Percentiles rank a stretch among this genome's conserved stretches.
Evolutionary conservation across 2,888 invertebrate species (phyloP).

Genomic region (Synanthedon formicaeformis): DNA sequence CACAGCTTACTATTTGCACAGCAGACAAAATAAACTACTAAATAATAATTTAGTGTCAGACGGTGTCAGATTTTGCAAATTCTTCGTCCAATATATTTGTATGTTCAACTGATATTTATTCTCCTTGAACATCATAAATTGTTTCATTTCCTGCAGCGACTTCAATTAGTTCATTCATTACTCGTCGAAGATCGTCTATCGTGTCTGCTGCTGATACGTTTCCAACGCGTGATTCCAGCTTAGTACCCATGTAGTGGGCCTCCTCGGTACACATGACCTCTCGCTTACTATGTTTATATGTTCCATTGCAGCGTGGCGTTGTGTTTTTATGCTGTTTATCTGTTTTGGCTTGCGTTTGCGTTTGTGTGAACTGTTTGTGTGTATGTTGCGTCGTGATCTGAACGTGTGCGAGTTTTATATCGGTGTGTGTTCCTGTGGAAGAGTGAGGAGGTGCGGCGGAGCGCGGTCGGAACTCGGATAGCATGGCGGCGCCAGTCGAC

Average conservation of each 20-base stretch:
- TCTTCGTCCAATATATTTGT: background rate
- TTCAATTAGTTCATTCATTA: slow-evolving; percentile 33
- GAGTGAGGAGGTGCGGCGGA: slow-evolving; percentile 19
- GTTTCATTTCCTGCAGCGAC: slow-evolving; percentile 16
- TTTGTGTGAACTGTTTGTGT: slow-evolving; percentile 13
- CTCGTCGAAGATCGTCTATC: slow-evolving; percentile 23
- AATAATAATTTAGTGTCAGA: background rate
- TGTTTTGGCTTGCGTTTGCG: slow-evolving; percentile 36
- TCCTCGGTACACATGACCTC: slow-evolving; percentile 18
- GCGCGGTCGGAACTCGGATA: slow-evolving; percentile 24
- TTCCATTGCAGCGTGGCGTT: slow-evolving; percentile 55
- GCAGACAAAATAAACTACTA: background rate
- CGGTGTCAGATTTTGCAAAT: background rate
- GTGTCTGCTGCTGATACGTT: slow-evolving; percentile 31
- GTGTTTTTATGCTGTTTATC: slow-evolving; percentile 63
- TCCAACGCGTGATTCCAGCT: slow-evolving; percentile 8
- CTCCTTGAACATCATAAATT: slow-evolving; percentile 12
- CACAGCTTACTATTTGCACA: too few species aligned
- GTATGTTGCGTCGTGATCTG: slow-evolving; percentile 18
- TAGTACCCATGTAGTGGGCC: slow-evolving; percentile 18
- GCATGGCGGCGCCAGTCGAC: slow-evolving; percentile 51
- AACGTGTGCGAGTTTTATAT: slow-evolving; percentile 18
- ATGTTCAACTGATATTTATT: slow-evolving; percentile 3
- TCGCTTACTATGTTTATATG: slow-evolving; percentile 32
- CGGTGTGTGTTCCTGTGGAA: slow-evolving; percentile 47